Base-by-base conservation (phyloP, 1,140 invertebrate species). In the Nasonia vitripennis region DNA sequence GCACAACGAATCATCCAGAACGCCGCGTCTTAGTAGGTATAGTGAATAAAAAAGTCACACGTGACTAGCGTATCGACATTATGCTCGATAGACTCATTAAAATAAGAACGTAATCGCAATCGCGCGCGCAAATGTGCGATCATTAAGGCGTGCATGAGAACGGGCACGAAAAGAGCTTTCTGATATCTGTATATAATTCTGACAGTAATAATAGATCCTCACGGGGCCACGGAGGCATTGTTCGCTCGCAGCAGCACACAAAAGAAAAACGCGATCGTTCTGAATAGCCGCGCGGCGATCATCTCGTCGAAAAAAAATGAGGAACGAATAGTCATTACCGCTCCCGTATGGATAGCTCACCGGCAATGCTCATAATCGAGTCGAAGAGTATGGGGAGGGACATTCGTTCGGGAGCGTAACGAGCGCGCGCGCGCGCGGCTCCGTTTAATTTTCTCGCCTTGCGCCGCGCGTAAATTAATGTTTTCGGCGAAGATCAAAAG, bases 401-500 rank as follows among this genome's bases (percentile, higher is more conserved):
- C 55, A 62, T 17, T 62, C 55, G 55, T 62, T 62, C 55, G 27
- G 20, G 2, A 41, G 74, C 51, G 81, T 77, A 77, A 83, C 48
- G 51, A 83, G 74, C 37, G 83, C 78, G 83, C 87, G 55, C 27
- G 27, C 27, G 27, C 27, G 1, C 27, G 27, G 70, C 83, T 83
- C 81, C 86, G 82, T 88, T 87, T 88, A 87, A 88, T 89, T 88
- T 88, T 85, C 85, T 87, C 80, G 77, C 71, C 81, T 85, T 73
- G 78, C 79, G 88, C 51, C 81, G 51, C 81, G 51, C 74, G 79
- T 84, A 89, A 90, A 90, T 89, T 89, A 87, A 89, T 88, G 89
- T 90, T 89, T 91, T 90, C 91, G 92, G 91, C 90, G 48, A 51
- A 92, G 90, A 92, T 92, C 90, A 92, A 92, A 93, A 90, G 87